phyloP scores from a whole-genome alignment of 2,797 vertebrate species.

The Mus caroli region DNA sequence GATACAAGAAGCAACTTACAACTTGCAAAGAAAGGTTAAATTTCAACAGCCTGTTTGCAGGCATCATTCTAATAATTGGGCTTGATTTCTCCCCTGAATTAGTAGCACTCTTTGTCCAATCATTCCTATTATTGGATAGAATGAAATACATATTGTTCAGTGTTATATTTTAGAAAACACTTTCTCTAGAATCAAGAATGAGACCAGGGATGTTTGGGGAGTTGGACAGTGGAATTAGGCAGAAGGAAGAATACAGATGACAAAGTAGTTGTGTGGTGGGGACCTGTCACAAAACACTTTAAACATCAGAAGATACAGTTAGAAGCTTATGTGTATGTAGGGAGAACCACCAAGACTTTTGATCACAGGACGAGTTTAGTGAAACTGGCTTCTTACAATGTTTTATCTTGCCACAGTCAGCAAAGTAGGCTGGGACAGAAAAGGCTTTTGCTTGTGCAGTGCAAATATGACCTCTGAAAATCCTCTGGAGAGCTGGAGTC shows the following conservation, averaged over 20 bases:
- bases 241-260: not conserved
- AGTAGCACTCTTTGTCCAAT: not conserved
- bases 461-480: not conserved
- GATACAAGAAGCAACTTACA: not conserved
- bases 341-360: not conserved
- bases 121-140: not conserved
- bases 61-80: not conserved
- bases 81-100: not conserved
- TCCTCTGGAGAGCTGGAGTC: not conserved
- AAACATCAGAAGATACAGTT: not conserved
- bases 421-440: not conserved
- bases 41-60: not conserved
- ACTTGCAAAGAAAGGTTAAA: not conserved
- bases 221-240: not conserved
- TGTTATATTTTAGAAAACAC: not conserved
- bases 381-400: conserved; percentile 1
- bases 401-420: not conserved
- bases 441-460: not conserved
- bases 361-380: not conserved
- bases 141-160: not conserved
- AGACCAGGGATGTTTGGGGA: not conserved
- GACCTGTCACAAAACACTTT: not conserved
- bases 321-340: not conserved
- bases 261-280: not conserved
- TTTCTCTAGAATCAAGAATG: not conserved